A percentile compares a stretch with the other conserved stretches of the same genome.
Evolutionary conservation across 2,888 invertebrate genomes (phyloP).

Genomic region (Cheilosia scutellata): DNA sequence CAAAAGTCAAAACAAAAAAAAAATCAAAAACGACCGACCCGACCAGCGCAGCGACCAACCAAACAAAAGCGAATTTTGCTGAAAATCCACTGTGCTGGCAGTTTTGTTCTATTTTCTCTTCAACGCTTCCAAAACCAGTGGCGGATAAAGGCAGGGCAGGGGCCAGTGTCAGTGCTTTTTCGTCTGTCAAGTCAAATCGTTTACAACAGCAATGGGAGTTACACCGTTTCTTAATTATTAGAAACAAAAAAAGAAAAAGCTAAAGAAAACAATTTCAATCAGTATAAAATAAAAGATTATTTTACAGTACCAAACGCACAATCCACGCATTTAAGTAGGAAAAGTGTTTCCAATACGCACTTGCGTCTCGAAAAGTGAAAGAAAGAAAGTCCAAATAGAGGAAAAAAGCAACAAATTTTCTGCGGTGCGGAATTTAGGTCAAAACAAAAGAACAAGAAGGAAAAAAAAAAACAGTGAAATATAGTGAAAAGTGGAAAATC

Average conservation of each 20-base stretch:
- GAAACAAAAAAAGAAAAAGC: conserved; percentile 22
- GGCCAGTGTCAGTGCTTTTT: conserved; percentile 58
- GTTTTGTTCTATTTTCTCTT: conserved; percentile 22
- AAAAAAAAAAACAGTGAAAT: conserved; percentile 12
- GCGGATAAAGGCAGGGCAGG: conserved; percentile 14
- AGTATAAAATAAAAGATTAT: background rate
- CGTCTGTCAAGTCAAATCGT: conserved; percentile 51
- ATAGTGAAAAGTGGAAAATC: conserved; percentile 40
- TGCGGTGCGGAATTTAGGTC: conserved; percentile 63
- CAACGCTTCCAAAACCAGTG: conserved; percentile 30
- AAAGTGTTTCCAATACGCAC: conserved; percentile 23
- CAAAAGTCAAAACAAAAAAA: no score
- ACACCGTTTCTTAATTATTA: conserved; percentile 5
- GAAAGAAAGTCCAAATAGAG: background rate
- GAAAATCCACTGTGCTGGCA: conserved; percentile 53
- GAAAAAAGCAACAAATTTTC: conserved; percentile 10
- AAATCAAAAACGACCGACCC: no score
- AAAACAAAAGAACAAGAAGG: conserved; percentile 52
- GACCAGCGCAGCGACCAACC: background rate
- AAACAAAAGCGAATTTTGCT: conserved; percentile 35
- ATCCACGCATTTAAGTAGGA: conserved; percentile 33
- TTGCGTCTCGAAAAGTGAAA: conserved; percentile 10
- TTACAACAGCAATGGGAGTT: background rate
- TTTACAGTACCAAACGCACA: conserved; percentile 29
- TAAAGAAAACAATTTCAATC: conserved; percentile 3